Conservation (phyloP, 2,797 vertebrate species). For the Sylvia borin region DNA sequence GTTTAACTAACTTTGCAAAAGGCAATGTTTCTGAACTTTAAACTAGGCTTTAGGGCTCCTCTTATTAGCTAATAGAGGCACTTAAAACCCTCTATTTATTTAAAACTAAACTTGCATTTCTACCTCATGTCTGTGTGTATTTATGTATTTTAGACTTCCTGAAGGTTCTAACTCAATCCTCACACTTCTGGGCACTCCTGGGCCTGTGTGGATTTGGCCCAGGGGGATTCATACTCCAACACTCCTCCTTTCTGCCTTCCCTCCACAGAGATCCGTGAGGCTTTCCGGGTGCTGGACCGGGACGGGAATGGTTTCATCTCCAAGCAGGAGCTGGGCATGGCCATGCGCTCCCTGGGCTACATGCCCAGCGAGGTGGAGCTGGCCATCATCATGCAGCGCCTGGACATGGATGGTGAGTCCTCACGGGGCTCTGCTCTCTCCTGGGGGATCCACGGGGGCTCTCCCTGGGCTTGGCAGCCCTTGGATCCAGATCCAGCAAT, state of each 20-base stretch:
- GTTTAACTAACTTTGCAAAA: too few species aligned
- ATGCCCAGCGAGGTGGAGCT: conserved; percentile 95
- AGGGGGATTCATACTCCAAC: too few species aligned
- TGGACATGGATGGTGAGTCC: conserved; percentile 93
- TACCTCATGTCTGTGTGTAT: too few species aligned
- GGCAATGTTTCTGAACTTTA: too few species aligned
- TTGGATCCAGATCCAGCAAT: accelerated
- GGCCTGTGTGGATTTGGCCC: too few species aligned
- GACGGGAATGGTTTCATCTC: conserved; percentile 96
- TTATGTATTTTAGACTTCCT: too few species aligned
- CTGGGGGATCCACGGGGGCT: accelerated
- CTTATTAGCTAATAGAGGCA: too few species aligned
- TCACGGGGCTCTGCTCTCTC: background rate
- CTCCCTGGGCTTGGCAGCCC: background rate
- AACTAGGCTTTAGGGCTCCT: too few species aligned
- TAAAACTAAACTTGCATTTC: too few species aligned
- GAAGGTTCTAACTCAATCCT: too few species aligned
- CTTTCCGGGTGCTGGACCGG: conserved; percentile 90
- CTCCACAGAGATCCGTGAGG: conserved; percentile 90
- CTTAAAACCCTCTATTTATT: too few species aligned
- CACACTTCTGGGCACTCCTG: too few species aligned
- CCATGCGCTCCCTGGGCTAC: conserved; percentile 93
- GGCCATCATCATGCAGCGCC: conserved; percentile 94
- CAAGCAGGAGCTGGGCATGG: conserved; percentile 96
- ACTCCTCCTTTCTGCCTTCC: conserved; percentile 25